These are phyloP conservation scores for Drosophila falleni DNA, from an alignment of 2,888 invertebrate genomes.

Conservation along the genomic window DNA sequence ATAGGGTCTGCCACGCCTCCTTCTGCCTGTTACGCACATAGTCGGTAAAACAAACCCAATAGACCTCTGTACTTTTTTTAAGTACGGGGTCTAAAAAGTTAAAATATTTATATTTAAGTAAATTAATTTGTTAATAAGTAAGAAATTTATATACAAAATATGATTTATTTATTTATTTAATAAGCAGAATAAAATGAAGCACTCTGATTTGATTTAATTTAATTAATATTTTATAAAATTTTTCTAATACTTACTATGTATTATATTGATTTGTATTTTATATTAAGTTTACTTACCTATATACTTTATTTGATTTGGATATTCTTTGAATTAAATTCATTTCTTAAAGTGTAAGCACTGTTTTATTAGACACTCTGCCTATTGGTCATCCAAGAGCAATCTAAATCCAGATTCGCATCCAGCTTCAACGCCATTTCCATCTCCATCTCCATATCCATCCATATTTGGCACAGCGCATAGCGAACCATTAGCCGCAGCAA, in stretches of 20 bases:
- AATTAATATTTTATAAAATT: background rate
- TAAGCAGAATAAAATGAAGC: too few species aligned
- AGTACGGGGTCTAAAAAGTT: too few species aligned
- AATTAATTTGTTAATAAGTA: too few species aligned
- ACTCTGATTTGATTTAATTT: background rate
- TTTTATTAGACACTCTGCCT: constrained; percentile 10
- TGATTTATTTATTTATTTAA: too few species aligned
- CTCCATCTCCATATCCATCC: constrained; percentile 44
- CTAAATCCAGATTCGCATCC: constrained; percentile 19
- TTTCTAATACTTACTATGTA: background rate
- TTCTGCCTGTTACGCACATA: too few species aligned
- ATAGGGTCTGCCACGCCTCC: too few species aligned
- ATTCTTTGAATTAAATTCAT: background rate
- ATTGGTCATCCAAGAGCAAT: constrained; percentile 36
- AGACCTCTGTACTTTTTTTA: too few species aligned
- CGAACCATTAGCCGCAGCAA: constrained; percentile 70
- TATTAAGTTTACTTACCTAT: background rate
- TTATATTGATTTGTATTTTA: background rate
- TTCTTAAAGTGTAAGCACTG: constrained; percentile 28
- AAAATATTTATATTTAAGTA: too few species aligned
- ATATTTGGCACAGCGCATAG: constrained; percentile 65
- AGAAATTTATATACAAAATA: too few species aligned
- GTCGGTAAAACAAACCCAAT: too few species aligned
- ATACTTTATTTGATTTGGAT: background rate
- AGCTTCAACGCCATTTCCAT: constrained; percentile 26